Conservation (phyloP, 2,797 vertebrate species). For the Coluber constrictor region DNA sequence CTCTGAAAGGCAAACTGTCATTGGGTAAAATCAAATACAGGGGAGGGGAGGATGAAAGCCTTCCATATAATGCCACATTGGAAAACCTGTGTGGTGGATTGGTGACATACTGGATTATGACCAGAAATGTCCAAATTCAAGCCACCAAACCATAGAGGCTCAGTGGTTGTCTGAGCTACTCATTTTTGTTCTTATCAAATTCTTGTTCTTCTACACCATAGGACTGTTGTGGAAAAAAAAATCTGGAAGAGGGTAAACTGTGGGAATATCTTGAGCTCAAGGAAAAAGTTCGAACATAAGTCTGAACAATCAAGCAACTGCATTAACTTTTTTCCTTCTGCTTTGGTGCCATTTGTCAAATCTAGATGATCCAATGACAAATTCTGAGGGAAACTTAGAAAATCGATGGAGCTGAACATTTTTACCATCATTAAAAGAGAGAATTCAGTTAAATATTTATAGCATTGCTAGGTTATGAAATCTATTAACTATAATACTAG, state of each 20-base stretch:
- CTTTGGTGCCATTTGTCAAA: background rate
- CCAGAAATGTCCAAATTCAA: background rate
- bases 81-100: background rate
- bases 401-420: background rate
- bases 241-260: background rate
- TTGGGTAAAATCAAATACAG: background rate
- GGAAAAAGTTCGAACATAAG: background rate
- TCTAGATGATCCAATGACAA: background rate
- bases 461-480: constrained; percentile 56
- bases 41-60: background rate
- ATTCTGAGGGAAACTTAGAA: background rate
- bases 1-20: background rate
- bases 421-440: background rate
- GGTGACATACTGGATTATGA: background rate
- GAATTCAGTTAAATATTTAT: constrained; percentile 10
- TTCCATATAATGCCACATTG: background rate
- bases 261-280: background rate
- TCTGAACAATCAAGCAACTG: background rate
- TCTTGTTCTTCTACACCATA: background rate
- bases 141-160: background rate
- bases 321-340: background rate
- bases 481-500: constrained; percentile 35
- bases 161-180: background rate
- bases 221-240: background rate
- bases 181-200: background rate